Percentiles rank a stretch among this genome's conserved stretches.
Evolutionary conservation across 2,113 vertebrate genomes (phyloP).

Genomic region (Piliocolobus tephrosceles): DNA sequence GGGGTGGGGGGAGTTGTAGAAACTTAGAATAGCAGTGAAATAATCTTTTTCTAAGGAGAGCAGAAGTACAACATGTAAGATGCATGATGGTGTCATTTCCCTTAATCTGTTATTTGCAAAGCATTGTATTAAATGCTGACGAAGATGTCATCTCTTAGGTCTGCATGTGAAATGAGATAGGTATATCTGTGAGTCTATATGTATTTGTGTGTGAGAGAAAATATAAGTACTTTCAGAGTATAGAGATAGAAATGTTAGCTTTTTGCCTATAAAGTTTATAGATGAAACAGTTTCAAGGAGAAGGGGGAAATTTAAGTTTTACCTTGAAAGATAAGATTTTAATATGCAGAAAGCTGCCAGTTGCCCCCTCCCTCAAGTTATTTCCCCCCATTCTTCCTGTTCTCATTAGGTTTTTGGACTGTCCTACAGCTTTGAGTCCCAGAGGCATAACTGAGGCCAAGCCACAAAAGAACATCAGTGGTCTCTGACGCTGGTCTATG

Average conservation of each 20-base stretch:
- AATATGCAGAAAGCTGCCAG: background rate
- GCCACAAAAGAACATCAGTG: background rate
- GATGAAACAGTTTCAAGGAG: background rate
- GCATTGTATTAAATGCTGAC: background rate
- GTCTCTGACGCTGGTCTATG: background rate
- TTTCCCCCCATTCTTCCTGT: background rate
- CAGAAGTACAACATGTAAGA: background rate
- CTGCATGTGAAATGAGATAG: background rate
- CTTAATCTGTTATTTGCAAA: background rate
- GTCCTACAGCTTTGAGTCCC: background rate
- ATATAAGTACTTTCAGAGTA: background rate
- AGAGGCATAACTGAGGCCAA: background rate
- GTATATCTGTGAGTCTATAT: background rate
- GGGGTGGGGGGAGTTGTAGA: background rate
- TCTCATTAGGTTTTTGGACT: conserved; percentile 6
- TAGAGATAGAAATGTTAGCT: conserved; percentile 11
- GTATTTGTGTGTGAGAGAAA: background rate
- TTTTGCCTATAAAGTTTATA: background rate
- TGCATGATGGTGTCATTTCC: background rate
- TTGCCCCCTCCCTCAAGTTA: background rate
- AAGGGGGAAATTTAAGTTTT: conserved; percentile 19
- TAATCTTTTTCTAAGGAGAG: background rate
- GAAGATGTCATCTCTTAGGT: conserved; percentile 17
- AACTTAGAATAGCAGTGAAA: background rate
- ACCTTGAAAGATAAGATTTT: conserved; percentile 33